Base-by-base conservation (phyloP, 2,797 vertebrate species). In the Kryptopterus vitreolus region DNA sequence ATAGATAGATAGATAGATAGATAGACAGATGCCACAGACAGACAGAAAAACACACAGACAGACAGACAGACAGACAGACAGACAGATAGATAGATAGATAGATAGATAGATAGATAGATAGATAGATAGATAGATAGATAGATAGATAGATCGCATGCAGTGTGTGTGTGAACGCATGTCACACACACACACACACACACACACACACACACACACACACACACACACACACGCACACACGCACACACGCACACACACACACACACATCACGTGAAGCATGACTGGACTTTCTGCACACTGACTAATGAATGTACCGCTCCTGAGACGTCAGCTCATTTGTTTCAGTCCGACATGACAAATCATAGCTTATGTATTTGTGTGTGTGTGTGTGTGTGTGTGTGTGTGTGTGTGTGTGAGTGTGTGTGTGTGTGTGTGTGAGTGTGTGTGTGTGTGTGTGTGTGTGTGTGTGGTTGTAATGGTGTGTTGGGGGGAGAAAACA, bases 341-440 rank as follows among this genome's bases (percentile, higher is more conserved):
- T 88, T 91, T 82, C 80, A 77, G 72, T 80, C 80, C 72, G 82
- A 86, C 78, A 78, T 85, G 88, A 89, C 87, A 84, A 91, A 91
- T 59, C 46, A 82, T 88, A 88, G 83, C 81, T 83, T 75, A 26
- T 83, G 82, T 16, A 59, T 84, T 52, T 52, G 85, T 69, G 70
- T 85, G 87, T 76, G 86, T 88, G 87, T 85, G 86, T 82, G 77
- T 81, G 72, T 43, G 66, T 68, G 43, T 69, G 43, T 26, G 66
- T 48, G 38, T 46, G 65, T 46, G 33, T 66, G 63, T 43, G 62
- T 65, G 33, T 38, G 62, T 65, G 33, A 38, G 61, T 63, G 61
- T 63, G 29, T 38, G 18, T 38, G 70, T 85, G 87, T 61, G 86
- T 87, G 87, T 85, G 86, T 82, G 76, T 80, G 71, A 29, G 53